These are phyloP conservation scores for Toxostoma redivivum DNA, from an alignment of 2,113 vertebrate genomes.

Conservation along the genomic window DNA sequence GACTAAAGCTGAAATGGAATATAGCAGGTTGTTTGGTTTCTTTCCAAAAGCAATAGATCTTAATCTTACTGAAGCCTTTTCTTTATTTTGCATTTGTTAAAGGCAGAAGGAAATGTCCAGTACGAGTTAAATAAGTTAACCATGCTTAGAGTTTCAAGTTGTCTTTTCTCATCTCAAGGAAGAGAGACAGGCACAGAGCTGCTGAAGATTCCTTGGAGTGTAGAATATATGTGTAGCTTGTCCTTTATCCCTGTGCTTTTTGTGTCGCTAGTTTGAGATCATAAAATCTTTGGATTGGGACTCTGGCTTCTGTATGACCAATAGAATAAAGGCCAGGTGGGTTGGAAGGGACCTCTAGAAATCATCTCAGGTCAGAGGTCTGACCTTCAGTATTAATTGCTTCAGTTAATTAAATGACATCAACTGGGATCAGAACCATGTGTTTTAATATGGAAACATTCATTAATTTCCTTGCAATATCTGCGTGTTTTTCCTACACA, in stretches of 20 bases:
- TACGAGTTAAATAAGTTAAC: not conserved
- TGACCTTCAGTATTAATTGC: not conserved
- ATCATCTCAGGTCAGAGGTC: not conserved
- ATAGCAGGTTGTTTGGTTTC: not conserved
- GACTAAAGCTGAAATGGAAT: not conserved
- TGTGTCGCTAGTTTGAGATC: not conserved
- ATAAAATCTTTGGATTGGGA: not conserved
- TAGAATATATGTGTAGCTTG: not conserved
- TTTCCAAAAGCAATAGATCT: not conserved
- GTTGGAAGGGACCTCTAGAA: not conserved
- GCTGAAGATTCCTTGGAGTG: not conserved
- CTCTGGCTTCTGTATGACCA: not conserved
- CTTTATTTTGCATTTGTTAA: not conserved
- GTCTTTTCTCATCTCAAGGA: not conserved
- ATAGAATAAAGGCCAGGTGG: not conserved
- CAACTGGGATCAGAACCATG: not conserved
- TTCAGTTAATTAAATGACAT: not conserved
- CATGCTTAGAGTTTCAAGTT: not conserved
- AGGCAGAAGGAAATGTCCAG: not conserved
- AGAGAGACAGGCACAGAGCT: not conserved
- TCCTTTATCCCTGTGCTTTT: not conserved
- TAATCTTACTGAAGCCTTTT: not conserved
- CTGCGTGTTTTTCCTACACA: not conserved
- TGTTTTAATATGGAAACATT: not conserved
- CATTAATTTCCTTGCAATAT: not conserved